Evolutionary conservation across 2,888 invertebrate genomes (phyloP), one percentile per base, ranked within the genome.

Genomic region (Cheilosia variabilis): DNA sequence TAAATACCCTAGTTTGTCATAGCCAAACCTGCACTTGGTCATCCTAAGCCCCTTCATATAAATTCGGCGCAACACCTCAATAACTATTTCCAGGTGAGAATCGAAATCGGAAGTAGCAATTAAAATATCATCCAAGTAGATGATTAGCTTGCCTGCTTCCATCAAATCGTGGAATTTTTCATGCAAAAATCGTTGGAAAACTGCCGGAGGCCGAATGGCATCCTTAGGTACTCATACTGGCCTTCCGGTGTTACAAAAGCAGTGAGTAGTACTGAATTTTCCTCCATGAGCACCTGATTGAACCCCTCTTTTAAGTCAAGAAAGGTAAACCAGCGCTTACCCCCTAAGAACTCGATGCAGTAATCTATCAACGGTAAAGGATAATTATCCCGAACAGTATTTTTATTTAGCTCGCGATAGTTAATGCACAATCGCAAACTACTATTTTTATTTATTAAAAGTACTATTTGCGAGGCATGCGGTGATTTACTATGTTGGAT

Each of bases 271-370:
- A 19, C 68, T 1, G 88, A 88, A 1, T 88, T 66, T 6, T 81
- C 76, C 3, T 71, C 65, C 50, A 88, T 66, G 6, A 55, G 73
- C 2, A 88, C 75, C 19, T 88, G 88, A 62, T 88, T 73, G 52
- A 88, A 88, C 27, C 88, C 88, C 41, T 87, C 84, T 41, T 79
- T 86, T 19, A 88, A 50, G 34, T 88, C 88, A 5, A 88, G 60
- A 6, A 87, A 45, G 6, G 79, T 80, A 37, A 88, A 89, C 41
- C 79, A 83, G 2, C 55, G 47, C 34, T 89, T 88, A 7, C 81
- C 83, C 5, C 71, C 60, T 17, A 88, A 57, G 13, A 68, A 43
- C 7, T 87, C 84, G 6, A 87, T 24, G 34, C 77, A 78, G 53
- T 88, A 73, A 9, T 87, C 83, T 10, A 87, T 86, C 9, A 86